A percentile compares a stretch with the other conserved stretches of the same genome.
Evolutionary conservation across 1,140 invertebrate genomes (phyloP).

Genomic region (Calosoma granatense): DNA sequence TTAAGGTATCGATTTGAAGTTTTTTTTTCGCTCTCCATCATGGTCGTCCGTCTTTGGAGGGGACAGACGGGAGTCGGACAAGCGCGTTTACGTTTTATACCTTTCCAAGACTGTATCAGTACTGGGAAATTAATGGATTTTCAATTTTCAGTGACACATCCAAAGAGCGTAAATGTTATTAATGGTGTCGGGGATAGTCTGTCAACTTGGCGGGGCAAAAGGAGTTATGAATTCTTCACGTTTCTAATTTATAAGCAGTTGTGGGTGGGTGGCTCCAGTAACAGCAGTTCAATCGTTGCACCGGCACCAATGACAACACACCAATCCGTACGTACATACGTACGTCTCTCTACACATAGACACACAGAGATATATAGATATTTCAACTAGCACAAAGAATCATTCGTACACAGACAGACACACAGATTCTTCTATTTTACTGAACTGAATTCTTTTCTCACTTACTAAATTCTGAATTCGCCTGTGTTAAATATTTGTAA

Average conservation of each 20-base stretch:
- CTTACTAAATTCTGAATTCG: no score
- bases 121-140: constrained; percentile 1
- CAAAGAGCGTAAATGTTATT: constrained; percentile 9
- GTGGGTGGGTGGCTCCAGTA: no score
- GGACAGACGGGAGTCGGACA: not conserved
- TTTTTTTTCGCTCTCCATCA: constrained; percentile 22
- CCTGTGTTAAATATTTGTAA: no score
- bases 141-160: constrained; percentile 8
- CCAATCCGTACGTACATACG: no score
- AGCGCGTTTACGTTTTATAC: not conserved
- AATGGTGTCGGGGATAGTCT: constrained; percentile 4
- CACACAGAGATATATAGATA: no score
- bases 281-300: no score
- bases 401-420: no score
- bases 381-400: no score
- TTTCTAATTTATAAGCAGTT: not conserved
- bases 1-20: constrained; percentile 29
- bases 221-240: constrained; percentile 1
- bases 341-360: no score
- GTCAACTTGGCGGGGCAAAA: not conserved
- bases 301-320: no score
- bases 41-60: not conserved
- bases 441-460: no score
- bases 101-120: constrained; percentile 3
- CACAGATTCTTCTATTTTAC: no score